Percentiles rank a stretch among this genome's conserved stretches.
Conservation (phyloP, 2,797 vertebrate species). For the Trematomus bernacchii region DNA sequence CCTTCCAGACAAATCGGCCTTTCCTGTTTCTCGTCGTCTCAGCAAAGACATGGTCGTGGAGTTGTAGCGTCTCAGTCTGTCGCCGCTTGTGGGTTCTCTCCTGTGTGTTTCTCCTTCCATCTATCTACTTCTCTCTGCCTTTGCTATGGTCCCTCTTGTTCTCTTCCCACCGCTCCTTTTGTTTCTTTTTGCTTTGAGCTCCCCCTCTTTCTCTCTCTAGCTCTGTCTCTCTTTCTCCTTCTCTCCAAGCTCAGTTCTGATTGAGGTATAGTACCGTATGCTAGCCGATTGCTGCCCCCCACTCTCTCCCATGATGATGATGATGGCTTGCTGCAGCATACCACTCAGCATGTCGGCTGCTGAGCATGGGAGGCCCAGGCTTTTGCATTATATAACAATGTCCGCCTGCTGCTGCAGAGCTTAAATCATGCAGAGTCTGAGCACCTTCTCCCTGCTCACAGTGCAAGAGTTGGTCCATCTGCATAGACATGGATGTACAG, state of each 20-base stretch:
- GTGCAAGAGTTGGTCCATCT: conserved; percentile 76
- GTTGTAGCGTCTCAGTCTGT: conserved; percentile 88
- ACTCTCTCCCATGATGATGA: conserved; percentile 69
- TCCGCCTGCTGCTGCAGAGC: conserved; percentile 77
- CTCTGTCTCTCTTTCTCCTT: conserved; percentile 16
- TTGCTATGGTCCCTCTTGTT: conserved; percentile 44
- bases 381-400: conserved; percentile 81
- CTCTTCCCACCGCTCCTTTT: conserved; percentile 43
- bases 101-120: conserved; percentile 72
- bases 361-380: conserved; percentile 80
- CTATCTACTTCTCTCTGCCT: conserved; percentile 50
- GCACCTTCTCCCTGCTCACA: conserved; percentile 77
- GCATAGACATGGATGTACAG: conserved; percentile 76
- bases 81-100: conserved; percentile 77
- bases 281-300: conserved; percentile 79
- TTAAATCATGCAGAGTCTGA: conserved; percentile 81
- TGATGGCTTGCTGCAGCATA: conserved; percentile 78
- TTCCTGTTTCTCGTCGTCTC: conserved; percentile 83
- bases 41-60: conserved; percentile 85
- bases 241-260: conserved; percentile 71
- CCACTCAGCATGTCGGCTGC: conserved; percentile 82
- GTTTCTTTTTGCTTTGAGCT: conserved; percentile 37
- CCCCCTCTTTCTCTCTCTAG: conserved; percentile 2
- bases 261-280: conserved; percentile 83
- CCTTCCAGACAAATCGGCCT: conserved; percentile 67